Percentiles rank a stretch among this genome's conserved stretches.
phyloP scores from a whole-genome alignment of 2,113 vertebrate genomes.

The Motacilla tschutschensis region DNA sequence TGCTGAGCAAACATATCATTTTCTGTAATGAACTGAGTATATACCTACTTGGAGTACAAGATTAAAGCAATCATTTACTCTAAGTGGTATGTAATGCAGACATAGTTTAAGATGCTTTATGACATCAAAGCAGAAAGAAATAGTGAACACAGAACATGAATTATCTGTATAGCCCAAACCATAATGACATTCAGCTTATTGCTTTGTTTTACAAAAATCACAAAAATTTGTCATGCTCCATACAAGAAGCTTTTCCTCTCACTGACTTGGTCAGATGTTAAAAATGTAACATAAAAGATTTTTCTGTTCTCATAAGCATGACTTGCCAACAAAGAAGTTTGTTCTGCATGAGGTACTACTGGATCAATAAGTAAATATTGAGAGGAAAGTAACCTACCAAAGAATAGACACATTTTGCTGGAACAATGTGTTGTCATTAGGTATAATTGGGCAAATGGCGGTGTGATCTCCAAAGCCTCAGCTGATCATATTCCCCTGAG shows the following conservation, averaged over 20 bases:
- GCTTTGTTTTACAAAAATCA: neutral
- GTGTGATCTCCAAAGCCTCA: constrained; percentile 23
- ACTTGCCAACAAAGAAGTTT: neutral
- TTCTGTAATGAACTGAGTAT: neutral
- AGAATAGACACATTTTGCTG: neutral
- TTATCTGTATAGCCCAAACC: neutral
- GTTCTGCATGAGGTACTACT: neutral
- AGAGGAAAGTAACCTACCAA: constrained; percentile 1
- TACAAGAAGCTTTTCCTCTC: neutral
- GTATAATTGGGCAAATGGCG: constrained; percentile 37
- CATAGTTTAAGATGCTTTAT: neutral
- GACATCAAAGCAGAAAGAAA: neutral
- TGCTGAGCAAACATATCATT: neutral
- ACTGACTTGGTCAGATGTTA: neutral
- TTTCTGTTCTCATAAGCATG: neutral
- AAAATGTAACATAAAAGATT: neutral
- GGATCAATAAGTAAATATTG: neutral
- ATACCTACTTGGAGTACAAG: neutral
- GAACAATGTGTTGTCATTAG: constrained; percentile 32
- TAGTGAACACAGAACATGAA: neutral
- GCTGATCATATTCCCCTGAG: constrained; percentile 23
- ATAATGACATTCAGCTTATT: neutral
- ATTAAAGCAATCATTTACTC: neutral
- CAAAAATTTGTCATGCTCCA: neutral
- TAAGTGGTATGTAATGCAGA: neutral